phyloP scores from a whole-genome alignment of 2,113 vertebrate species.

The Corythoichthys intestinalis region DNA sequence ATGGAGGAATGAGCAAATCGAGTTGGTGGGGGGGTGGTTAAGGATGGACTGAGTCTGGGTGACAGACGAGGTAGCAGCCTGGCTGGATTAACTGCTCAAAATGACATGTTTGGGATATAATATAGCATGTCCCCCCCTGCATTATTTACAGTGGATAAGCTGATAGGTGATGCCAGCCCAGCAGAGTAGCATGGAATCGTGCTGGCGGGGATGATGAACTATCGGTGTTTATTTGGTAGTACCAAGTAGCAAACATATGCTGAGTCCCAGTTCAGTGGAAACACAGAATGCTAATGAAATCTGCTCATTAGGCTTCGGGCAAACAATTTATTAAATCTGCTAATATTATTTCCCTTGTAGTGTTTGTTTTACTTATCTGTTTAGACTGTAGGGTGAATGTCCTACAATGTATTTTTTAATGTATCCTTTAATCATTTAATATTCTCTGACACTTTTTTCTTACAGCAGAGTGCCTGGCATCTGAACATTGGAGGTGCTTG shows the following conservation, averaged over 20 bases:
- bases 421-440: background rate
- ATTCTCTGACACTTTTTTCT: slow-evolving; percentile 2
- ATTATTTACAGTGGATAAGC: slow-evolving; percentile 14
- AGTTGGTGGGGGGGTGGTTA: slow-evolving; percentile 16
- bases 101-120: slow-evolving; percentile 25
- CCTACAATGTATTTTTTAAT: slow-evolving; percentile 14
- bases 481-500: slow-evolving; percentile 27
- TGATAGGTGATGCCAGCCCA: slow-evolving; percentile 1
- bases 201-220: slow-evolving; percentile 11
- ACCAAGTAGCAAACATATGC: slow-evolving; percentile 22
- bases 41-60: slow-evolving; percentile 20
- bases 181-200: slow-evolving; percentile 15
- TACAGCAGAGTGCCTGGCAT: background rate
- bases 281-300: slow-evolving; percentile 29
- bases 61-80: slow-evolving; percentile 15
- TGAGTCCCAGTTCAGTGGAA: slow-evolving; percentile 24
- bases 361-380: slow-evolving; percentile 17
- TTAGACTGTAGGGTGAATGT: slow-evolving; percentile 12
- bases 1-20: slow-evolving; percentile 42
- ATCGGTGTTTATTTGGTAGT: slow-evolving; percentile 19
- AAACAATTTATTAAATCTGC: slow-evolving; percentile 29
- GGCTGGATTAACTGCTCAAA: slow-evolving; percentile 35
- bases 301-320: slow-evolving; percentile 15
- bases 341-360: slow-evolving; percentile 27
- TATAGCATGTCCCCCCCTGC: slow-evolving; percentile 12